These are phyloP conservation scores for Phenganax stokvisi DNA, from an alignment of 92 coral and sea anemone genomes.

Conservation along the genomic window DNA sequence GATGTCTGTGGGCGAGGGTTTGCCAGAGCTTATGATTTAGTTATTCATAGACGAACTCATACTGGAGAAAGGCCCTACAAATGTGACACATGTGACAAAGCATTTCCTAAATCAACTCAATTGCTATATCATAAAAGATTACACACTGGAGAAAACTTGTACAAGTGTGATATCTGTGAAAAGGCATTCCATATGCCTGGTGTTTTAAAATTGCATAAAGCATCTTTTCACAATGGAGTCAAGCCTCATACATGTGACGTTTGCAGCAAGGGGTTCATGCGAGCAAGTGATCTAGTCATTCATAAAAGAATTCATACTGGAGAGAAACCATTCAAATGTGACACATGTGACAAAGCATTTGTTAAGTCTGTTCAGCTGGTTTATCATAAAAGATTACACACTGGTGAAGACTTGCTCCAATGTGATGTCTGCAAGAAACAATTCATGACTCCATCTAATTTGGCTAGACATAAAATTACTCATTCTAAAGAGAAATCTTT, in stretches of 20 bases:
- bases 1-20: conserved; percentile 2
- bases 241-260: conserved; percentile 16
- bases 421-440: conserved; percentile 10
- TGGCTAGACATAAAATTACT: conserved; percentile 9
- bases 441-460: conserved; percentile 8
- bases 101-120: conserved; percentile 8
- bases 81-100: conserved; percentile 13
- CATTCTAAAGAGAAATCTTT: conserved; percentile 9
- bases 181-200: conserved; percentile 2
- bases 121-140: conserved; percentile 10
- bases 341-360: conserved; percentile 9
- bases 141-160: conserved; percentile 11
- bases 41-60: conserved; percentile 10
- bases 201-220: conserved; percentile 11
- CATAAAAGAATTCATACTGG: conserved; percentile 19
- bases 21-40: conserved; percentile 1
- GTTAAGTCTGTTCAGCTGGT: conserved; percentile 1
- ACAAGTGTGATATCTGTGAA: conserved; percentile 10
- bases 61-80: conserved; percentile 13
- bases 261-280: conserved; percentile 3
- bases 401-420: background rate
- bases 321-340: conserved; percentile 9
- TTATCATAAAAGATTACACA: conserved; percentile 12
- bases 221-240: background rate
- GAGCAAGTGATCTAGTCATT: conserved; percentile 3